Conservation (phyloP, 2,797 vertebrate species). For the Hyperoplus lanceolatus region DNA sequence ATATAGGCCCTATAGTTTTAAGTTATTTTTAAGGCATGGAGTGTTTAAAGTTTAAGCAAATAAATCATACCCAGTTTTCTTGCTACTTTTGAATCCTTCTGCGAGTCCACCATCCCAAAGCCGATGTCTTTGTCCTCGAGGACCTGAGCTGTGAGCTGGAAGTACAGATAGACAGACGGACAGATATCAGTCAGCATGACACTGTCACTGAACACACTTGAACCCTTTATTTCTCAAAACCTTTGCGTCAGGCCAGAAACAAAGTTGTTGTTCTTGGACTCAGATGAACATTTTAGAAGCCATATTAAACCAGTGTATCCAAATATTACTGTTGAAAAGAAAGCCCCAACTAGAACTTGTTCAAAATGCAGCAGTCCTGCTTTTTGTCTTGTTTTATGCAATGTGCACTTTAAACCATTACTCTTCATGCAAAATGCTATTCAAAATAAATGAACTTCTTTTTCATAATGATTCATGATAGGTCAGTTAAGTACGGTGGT, state of each 20-base stretch:
- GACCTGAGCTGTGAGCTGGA: slow-evolving; percentile 94
- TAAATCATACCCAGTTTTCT: slow-evolving; percentile 90
- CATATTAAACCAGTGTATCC: background rate
- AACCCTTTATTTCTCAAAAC: background rate
- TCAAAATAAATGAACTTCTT: background rate
- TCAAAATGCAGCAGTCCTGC: background rate
- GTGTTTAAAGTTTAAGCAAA: background rate
- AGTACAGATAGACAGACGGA: slow-evolving; percentile 41
- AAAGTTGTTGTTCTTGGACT: too few relatives aligned
- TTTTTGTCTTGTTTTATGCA: background rate
- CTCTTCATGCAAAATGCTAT: too few relatives aligned
- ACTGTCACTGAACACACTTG: background rate
- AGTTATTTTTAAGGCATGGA: background rate
- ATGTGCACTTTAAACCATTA: background rate
- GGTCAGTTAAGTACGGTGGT: background rate
- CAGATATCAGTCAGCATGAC: slow-evolving; percentile 25
- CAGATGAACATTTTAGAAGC: background rate
- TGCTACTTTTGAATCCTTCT: slow-evolving; percentile 93
- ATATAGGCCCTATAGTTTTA: background rate
- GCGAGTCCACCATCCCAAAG: slow-evolving; percentile 94
- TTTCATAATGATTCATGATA: background rate
- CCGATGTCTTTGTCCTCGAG: slow-evolving; percentile 94
- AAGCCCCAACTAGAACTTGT: background rate
- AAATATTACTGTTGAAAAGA: background rate
- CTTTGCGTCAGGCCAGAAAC: background rate